These are phyloP conservation scores for Drosophila incognita DNA, from an alignment of 2,888 invertebrate genomes.

Conservation along the genomic window DNA sequence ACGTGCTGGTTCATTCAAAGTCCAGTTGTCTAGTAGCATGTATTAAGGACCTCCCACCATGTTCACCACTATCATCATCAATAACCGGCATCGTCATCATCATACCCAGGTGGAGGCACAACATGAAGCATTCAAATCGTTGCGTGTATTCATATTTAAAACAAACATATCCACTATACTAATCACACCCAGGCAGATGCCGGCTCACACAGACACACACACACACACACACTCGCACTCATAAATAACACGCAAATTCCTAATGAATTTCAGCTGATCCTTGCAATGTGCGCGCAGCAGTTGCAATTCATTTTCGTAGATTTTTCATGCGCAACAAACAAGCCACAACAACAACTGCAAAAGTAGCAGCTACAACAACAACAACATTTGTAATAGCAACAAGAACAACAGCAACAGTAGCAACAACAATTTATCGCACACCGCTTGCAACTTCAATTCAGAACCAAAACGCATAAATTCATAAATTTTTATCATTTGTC, in stretches of 20 bases:
- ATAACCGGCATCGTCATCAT: constrained; percentile 53
- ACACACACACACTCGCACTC: constrained; percentile 41
- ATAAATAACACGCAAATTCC: constrained; percentile 80
- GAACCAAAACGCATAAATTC: constrained; percentile 78
- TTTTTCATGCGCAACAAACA: constrained; percentile 70
- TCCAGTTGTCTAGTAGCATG: constrained; percentile 2
- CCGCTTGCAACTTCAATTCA: constrained; percentile 76
- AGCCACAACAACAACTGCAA: constrained; percentile 35
- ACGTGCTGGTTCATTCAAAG: constrained; percentile 7
- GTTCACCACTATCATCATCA: constrained; percentile 66
- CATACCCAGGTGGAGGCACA: neutral
- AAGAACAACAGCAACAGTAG: constrained; percentile 16
- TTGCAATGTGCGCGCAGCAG: constrained; percentile 65
- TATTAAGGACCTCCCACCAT: constrained; percentile 24
- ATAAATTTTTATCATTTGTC: constrained; percentile 81
- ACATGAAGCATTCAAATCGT: constrained; percentile 37
- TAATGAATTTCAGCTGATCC: constrained; percentile 82
- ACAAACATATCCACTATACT: constrained; percentile 67
- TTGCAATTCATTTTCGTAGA: constrained; percentile 79
- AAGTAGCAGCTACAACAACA: constrained; percentile 8
- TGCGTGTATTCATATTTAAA: constrained; percentile 71
- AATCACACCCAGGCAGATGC: constrained; percentile 64
- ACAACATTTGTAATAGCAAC: constrained; percentile 23
- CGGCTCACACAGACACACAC: constrained; percentile 19
- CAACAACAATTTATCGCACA: constrained; percentile 69